Evolutionary conservation across 2,888 invertebrate genomes (phyloP).

Genomic region (Eristalinus sepulchralis): DNA sequence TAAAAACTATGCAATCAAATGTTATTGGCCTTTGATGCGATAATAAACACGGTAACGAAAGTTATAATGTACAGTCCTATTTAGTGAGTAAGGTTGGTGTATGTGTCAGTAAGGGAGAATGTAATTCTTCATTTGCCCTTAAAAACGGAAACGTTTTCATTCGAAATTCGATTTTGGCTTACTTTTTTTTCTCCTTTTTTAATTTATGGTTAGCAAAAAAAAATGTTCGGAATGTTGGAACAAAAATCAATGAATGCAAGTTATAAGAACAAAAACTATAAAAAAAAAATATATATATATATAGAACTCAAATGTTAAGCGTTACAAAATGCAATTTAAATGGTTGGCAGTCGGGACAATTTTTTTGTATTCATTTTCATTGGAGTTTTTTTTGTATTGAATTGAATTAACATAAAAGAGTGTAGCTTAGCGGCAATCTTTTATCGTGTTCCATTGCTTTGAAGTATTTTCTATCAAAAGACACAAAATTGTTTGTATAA

Average conservation of each 20-base stretch:
- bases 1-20: constrained; percentile 61
- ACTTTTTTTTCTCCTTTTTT: constrained; percentile 23
- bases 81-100: constrained; percentile 14
- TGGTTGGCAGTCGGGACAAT: constrained; percentile 71
- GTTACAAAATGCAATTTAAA: constrained; percentile 67
- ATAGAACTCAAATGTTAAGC: constrained; percentile 59
- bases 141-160: constrained; percentile 25
- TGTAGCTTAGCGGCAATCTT: not conserved
- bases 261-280: constrained; percentile 33
- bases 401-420: not conserved
- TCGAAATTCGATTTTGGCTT: constrained; percentile 59
- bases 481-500: not conserved
- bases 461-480: not conserved
- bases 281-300: not conserved
- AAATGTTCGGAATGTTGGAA: constrained; percentile 10
- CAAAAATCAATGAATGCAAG: constrained; percentile 60
- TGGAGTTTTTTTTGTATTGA: constrained; percentile 7
- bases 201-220: constrained; percentile 63
- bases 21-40: constrained; percentile 34
- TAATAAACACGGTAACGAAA: constrained; percentile 43
- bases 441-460: not conserved
- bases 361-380: constrained; percentile 37
- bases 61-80: constrained; percentile 37
- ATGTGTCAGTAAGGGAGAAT: constrained; percentile 20
- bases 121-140: not conserved